These are phyloP conservation scores for Oryctes rhinoceros DNA, from an alignment of 1,140 invertebrate species.

Conservation along the genomic window DNA sequence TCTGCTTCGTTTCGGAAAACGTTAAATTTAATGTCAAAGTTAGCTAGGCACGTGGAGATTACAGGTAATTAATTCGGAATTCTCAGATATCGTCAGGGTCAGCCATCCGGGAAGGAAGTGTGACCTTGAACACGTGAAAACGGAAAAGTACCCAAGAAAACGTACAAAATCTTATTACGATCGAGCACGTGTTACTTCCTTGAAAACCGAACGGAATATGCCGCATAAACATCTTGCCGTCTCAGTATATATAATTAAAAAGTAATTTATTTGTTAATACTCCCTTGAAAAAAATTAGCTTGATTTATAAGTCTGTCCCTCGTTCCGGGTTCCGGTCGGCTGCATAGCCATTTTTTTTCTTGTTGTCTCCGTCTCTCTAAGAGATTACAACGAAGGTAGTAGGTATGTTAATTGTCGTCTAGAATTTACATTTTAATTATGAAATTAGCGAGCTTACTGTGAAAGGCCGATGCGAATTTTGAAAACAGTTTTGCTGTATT, in stretches of 20 bases:
- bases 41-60: too few relatives aligned
- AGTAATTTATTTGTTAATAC: slow-evolving; percentile 30
- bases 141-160: slow-evolving; percentile 5
- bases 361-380: neutral
- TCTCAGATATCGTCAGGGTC: slow-evolving; percentile 2
- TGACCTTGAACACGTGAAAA: slow-evolving; percentile 36
- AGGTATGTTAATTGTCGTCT: slow-evolving; percentile 17
- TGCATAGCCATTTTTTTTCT: neutral
- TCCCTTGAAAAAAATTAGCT: neutral
- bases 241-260: slow-evolving; percentile 15
- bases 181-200: slow-evolving; percentile 29
- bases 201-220: neutral
- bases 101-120: slow-evolving; percentile 37
- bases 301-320: slow-evolving; percentile 11
- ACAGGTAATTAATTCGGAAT: neutral
- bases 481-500: too few relatives aligned
- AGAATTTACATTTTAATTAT: slow-evolving; percentile 26
- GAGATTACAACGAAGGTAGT: neutral
- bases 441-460: neutral
- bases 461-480: too few relatives aligned
- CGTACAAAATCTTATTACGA: neutral
- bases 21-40: too few relatives aligned
- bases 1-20: neutral
- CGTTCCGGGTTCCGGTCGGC: neutral
- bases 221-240: neutral